Evolutionary conservation across 2,113 vertebrate species (phyloP).

Genomic region (Laticauda laticaudata): DNA sequence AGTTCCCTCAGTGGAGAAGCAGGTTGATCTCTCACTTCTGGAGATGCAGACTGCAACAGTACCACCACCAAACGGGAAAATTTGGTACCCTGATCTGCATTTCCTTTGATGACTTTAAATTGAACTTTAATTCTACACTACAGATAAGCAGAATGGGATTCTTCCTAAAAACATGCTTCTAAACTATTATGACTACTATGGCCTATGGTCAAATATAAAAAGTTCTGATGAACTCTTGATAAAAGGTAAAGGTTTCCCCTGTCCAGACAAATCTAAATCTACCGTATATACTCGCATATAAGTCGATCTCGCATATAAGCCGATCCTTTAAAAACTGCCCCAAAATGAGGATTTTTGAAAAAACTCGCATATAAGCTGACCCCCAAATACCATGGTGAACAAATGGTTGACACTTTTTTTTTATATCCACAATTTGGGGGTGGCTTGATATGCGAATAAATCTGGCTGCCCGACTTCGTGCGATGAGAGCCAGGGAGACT

Average conservation of each 20-base stretch:
- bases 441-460: too few species aligned
- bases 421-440: too few species aligned
- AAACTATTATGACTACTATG: too few species aligned
- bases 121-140: background rate
- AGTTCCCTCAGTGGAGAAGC: background rate
- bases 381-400: too few species aligned
- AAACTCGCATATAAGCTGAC: too few species aligned
- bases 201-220: background rate
- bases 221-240: background rate
- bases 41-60: background rate
- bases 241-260: background rate
- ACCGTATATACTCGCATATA: too few species aligned
- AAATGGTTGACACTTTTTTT: too few species aligned
- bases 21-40: background rate
- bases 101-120: background rate
- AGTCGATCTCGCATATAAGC: too few species aligned
- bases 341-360: too few species aligned
- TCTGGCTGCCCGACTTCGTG: too few species aligned
- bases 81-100: background rate
- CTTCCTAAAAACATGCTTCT: background rate
- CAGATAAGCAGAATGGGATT: background rate
- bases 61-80: background rate
- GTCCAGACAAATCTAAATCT: background rate
- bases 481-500: too few species aligned
- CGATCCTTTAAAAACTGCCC: too few species aligned